Conservation (phyloP, 2,113 vertebrate species). For the Chamaetylas fuelleborni region DNA sequence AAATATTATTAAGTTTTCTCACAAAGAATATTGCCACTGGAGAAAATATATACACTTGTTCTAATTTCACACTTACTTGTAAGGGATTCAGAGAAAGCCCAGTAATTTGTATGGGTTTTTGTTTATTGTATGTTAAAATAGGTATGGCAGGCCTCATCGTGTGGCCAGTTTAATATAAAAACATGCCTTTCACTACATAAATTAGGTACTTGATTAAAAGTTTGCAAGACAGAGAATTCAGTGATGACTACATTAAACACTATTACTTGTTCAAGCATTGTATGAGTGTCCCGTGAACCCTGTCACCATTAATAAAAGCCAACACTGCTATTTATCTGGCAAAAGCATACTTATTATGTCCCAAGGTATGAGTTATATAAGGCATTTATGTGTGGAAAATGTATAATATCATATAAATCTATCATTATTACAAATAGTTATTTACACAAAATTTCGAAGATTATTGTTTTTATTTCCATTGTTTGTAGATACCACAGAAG, state of each 20-base stretch:
- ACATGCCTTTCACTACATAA: not conserved
- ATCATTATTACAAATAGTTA: not conserved
- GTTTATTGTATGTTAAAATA: not conserved
- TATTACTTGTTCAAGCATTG: not conserved
- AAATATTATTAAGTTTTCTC: not conserved
- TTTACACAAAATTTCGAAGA: not conserved
- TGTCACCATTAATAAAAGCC: not conserved
- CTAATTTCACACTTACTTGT: not conserved
- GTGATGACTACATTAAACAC: not conserved
- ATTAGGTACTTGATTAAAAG: not conserved
- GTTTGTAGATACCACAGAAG: not conserved
- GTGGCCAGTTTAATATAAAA: not conserved
- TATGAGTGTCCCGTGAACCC: not conserved
- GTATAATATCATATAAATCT: not conserved
- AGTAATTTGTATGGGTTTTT: not conserved
- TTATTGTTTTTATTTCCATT: not conserved
- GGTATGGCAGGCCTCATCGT: not conserved
- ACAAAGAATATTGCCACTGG: not conserved
- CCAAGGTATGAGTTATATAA: not conserved
- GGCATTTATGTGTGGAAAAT: not conserved
- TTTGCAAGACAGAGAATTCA: not conserved
- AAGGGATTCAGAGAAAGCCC: not conserved
- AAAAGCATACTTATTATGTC: not conserved
- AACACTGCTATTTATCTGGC: not conserved
- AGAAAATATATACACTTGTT: not conserved